phyloP scores from a whole-genome alignment of 2,888 invertebrate species.

The Drosophila ustulata region DNA sequence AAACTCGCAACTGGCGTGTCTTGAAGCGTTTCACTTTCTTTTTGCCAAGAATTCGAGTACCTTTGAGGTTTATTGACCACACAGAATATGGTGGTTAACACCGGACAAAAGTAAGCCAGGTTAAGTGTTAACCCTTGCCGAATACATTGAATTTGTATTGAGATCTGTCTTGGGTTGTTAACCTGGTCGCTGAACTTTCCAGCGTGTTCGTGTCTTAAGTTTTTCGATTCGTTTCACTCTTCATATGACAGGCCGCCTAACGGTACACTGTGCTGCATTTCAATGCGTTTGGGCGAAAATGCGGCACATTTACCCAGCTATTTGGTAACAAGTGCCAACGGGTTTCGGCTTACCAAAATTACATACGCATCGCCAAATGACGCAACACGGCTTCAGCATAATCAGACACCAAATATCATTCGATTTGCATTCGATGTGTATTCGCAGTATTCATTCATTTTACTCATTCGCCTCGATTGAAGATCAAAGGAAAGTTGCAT shows the following conservation, averaged over 20 bases:
- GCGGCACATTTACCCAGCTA: conserved; percentile 33
- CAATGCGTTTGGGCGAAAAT: conserved; percentile 49
- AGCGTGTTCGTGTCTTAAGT: conserved; percentile 69
- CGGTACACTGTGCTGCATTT: conserved; percentile 59
- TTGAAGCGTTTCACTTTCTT: conserved; percentile 73
- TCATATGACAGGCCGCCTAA: conserved; percentile 14
- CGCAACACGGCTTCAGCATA: conserved; percentile 41
- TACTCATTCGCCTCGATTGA: background rate
- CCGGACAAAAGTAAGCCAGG: conserved; percentile 33
- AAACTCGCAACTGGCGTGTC: conserved; percentile 56
- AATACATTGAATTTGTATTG: conserved; percentile 8
- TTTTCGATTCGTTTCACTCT: conserved; percentile 67
- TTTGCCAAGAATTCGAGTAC: conserved; percentile 69
- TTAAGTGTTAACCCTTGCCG: conserved; percentile 10
- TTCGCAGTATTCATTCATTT: background rate
- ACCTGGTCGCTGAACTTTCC: conserved; percentile 58
- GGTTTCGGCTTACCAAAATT: conserved; percentile 19
- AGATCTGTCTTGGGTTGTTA: background rate
- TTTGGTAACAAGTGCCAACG: conserved; percentile 64
- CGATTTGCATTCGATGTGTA: conserved; percentile 21
- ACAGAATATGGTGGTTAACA: background rate
- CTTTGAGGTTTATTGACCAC: conserved; percentile 70
- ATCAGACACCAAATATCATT: conserved; percentile 18
- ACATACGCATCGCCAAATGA: conserved; percentile 49
- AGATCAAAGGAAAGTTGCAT: conserved; percentile 43